Percentiles rank a stretch among this genome's conserved stretches.
phyloP scores from a whole-genome alignment of 2,113 vertebrate genomes.

The Calypte anna region DNA sequence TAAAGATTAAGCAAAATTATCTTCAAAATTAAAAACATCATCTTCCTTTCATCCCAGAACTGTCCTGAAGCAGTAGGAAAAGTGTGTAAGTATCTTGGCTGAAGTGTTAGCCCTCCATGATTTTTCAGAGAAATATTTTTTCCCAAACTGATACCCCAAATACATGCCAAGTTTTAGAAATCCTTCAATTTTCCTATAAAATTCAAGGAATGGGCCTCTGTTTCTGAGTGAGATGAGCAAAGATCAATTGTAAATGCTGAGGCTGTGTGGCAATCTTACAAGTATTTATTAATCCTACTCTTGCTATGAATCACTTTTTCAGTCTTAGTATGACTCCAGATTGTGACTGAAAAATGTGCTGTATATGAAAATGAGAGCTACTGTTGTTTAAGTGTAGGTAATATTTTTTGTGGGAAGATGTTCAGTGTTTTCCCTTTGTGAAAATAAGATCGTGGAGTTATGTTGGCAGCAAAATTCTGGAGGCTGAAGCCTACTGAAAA shows the following conservation, averaged over 20 bases:
- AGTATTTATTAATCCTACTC: not conserved
- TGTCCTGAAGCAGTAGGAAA: not conserved
- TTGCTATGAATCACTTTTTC: not conserved
- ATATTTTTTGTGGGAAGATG: not conserved
- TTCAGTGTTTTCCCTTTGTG: not conserved
- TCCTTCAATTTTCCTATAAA: not conserved
- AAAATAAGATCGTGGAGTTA: not conserved
- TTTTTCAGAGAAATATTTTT: not conserved
- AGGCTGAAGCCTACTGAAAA: not conserved
- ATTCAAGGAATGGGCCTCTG: not conserved
- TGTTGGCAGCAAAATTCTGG: not conserved
- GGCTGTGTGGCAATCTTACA: not conserved
- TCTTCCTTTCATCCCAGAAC: not conserved
- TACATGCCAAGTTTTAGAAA: not conserved
- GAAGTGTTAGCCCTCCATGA: not conserved
- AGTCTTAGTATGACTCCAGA: not conserved
- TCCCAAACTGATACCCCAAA: not conserved
- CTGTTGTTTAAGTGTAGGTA: not conserved
- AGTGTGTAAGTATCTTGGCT: not conserved
- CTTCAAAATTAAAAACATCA: not conserved
- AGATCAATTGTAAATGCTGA: not conserved
- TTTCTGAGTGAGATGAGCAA: not conserved
- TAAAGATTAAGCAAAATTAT: not conserved
- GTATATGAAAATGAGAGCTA: not conserved
- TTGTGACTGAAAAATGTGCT: not conserved